Percentiles rank a stretch among this genome's conserved stretches.
Conservation (phyloP, 2,888 invertebrate genomes). For the Hipparchia sbordonii region DNA sequence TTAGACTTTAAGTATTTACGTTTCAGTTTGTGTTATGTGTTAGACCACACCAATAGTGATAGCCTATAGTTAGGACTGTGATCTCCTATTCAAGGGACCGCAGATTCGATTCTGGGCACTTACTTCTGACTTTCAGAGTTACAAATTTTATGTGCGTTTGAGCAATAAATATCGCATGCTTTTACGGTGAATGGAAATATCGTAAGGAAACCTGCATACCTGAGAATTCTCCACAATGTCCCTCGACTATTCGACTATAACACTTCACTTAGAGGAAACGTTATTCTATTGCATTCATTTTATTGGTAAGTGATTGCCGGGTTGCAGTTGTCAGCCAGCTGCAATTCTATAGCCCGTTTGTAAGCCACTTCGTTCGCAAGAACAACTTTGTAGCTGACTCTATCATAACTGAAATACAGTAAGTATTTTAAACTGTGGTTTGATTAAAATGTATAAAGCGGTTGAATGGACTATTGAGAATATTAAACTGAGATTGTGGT, state of each 20-base stretch:
- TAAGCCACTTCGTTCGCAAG: background rate
- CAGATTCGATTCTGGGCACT: too few species aligned
- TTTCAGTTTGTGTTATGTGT: too few species aligned
- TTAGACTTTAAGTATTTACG: background rate
- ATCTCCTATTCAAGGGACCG: too few species aligned
- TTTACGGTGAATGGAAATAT: too few species aligned
- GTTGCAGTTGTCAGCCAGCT: background rate
- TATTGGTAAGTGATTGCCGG: background rate
- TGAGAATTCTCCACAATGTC: background rate
- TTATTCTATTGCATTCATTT: too few species aligned
- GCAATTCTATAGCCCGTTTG: constrained; percentile 1
- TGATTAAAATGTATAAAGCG: constrained; percentile 29
- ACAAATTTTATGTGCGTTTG: too few species aligned
- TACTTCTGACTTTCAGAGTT: too few species aligned
- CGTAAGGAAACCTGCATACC: too few species aligned
- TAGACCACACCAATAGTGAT: too few species aligned
- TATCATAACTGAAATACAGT: constrained; percentile 13
- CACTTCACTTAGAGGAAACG: too few species aligned
- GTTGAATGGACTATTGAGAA: constrained; percentile 12
- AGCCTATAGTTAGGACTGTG: too few species aligned
- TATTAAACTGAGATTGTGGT: constrained; percentile 17
- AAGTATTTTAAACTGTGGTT: constrained; percentile 21
- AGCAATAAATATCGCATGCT: too few species aligned
- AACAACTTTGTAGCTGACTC: background rate
- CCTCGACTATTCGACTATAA: background rate